phyloP scores from a whole-genome alignment of 2,888 invertebrate species.

The Galeopsomyia nigrocyanea region DNA sequence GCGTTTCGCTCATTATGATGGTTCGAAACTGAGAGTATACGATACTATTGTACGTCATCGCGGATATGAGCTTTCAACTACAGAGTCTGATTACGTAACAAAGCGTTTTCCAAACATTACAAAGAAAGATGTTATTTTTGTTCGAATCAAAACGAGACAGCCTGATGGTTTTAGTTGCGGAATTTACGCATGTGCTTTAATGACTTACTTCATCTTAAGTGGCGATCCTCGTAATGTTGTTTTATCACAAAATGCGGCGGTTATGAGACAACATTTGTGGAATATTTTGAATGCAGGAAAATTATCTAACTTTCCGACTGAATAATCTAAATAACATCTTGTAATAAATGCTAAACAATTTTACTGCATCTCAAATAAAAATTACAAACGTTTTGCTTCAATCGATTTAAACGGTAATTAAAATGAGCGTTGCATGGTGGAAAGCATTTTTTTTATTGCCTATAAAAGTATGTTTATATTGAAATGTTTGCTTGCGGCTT shows the following conservation, averaged over 20 bases:
- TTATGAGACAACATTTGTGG: not conserved
- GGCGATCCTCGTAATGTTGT: not conserved
- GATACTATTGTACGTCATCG: not conserved
- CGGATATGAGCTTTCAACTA: not conserved
- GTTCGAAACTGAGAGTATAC: not conserved
- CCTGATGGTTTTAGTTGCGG: slow-evolving; percentile 15
- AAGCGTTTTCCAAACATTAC: slow-evolving; percentile 6
- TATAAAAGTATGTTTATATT: too few species aligned
- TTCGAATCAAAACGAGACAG: not conserved
- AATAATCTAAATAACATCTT: too few species aligned
- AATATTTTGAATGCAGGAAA: too few species aligned
- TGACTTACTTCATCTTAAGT: not conserved
- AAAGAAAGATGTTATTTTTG: slow-evolving; percentile 8
- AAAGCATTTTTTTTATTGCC: too few species aligned
- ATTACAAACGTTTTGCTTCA: too few species aligned
- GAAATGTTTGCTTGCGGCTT: too few species aligned
- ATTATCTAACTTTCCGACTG: too few species aligned
- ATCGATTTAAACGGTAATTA: too few species aligned
- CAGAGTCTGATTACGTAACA: not conserved
- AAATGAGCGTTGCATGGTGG: too few species aligned
- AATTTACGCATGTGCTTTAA: slow-evolving; percentile 16
- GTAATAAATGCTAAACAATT: too few species aligned
- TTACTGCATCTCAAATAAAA: too few species aligned
- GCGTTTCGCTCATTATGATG: slow-evolving; percentile 13
- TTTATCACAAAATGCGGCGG: not conserved